Conservation (phyloP, 2,113 vertebrate genomes). For the Pandion haliaetus region DNA sequence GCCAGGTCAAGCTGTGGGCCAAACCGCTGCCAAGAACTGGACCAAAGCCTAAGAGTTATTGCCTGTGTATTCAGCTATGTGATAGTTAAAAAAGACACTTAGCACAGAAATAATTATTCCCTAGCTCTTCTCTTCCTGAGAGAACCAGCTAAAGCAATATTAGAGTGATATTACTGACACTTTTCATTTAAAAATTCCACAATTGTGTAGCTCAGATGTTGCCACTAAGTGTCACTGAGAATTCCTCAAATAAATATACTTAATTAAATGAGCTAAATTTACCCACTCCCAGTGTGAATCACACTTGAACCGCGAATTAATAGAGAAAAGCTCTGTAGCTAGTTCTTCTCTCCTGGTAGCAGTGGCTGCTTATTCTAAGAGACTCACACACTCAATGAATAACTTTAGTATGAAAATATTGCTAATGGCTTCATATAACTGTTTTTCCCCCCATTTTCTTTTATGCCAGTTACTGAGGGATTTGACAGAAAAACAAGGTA, state of each 20-base stretch:
- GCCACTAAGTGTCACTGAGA: background rate
- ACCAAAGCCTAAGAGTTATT: too few species aligned
- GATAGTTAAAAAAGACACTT: background rate
- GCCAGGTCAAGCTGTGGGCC: background rate
- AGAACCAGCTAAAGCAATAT: background rate
- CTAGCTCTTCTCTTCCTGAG: background rate
- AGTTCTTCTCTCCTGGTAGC: background rate
- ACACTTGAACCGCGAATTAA: background rate
- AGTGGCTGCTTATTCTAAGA: background rate
- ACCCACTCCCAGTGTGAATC: background rate
- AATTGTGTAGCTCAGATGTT: background rate
- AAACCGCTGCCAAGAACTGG: background rate
- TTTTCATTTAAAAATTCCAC: background rate
- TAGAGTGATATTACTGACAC: background rate
- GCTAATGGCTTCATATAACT: background rate
- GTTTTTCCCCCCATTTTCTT: background rate
- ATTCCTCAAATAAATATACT: background rate
- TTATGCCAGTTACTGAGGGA: background rate
- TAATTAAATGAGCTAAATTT: background rate
- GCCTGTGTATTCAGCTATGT: rapidly evolving
- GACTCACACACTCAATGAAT: rapidly evolving
- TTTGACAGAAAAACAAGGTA: background rate
- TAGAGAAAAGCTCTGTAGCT: background rate
- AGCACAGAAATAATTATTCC: background rate
- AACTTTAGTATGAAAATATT: background rate